phyloP scores from a whole-genome alignment of 2,113 vertebrate species.

The Vidua macroura region DNA sequence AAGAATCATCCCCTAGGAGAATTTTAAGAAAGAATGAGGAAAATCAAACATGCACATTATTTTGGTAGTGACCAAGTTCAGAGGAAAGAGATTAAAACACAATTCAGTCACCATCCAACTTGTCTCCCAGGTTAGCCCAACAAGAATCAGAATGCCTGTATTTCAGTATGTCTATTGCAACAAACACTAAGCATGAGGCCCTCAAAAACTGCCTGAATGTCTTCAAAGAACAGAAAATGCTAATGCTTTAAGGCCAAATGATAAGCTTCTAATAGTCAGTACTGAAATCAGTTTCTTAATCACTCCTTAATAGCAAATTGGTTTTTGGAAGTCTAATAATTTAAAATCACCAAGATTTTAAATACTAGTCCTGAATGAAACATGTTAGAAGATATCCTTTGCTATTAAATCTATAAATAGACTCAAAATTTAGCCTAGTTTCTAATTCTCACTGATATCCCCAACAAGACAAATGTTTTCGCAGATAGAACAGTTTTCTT shows the following conservation, averaged over 20 bases:
- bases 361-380: neutral
- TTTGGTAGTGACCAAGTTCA: neutral
- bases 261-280: neutral
- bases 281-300: constrained; percentile 2
- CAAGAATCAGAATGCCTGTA: neutral
- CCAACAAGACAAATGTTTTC: neutral
- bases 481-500: neutral
- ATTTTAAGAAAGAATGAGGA: neutral
- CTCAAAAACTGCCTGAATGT: neutral
- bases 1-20: neutral
- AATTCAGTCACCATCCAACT: neutral
- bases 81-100: neutral
- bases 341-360: neutral
- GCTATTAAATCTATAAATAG: neutral
- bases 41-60: neutral
- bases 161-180: neutral
- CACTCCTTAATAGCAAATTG: neutral
- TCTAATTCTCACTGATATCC: neutral
- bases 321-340: neutral
- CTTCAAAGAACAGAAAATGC: neutral
- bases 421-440: neutral
- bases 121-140: neutral
- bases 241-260: neutral
- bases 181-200: neutral
- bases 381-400: neutral